phyloP scores from a whole-genome alignment of 2,113 vertebrate species.

The Candoia aspera region DNA sequence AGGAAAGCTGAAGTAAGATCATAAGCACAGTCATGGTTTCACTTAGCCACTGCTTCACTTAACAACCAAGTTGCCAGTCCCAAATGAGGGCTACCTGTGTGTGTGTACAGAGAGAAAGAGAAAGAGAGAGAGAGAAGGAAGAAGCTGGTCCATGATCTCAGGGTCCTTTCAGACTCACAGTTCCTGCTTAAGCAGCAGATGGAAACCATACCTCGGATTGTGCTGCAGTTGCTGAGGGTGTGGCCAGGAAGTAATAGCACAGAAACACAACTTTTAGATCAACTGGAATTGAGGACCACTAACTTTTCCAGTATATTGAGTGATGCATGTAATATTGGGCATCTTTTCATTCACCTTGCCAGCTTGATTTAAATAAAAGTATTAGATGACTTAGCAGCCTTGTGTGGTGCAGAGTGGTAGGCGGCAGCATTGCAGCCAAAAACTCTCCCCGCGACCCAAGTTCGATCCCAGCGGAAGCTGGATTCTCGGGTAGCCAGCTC shows the following conservation, averaged over 20 bases:
- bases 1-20: not conserved
- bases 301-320: not conserved
- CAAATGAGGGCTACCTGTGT: not conserved
- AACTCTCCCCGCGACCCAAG: too few relatives aligned
- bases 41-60: not conserved
- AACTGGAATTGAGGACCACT: not conserved
- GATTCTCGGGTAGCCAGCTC: too few relatives aligned
- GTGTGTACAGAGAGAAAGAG: too few relatives aligned
- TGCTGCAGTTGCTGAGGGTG: not conserved
- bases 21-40: not conserved
- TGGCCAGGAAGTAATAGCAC: not conserved
- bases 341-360: not conserved
- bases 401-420: too few relatives aligned
- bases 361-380: not conserved
- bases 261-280: not conserved
- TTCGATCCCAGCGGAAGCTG: too few relatives aligned
- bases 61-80: not conserved
- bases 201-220: not conserved
- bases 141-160: not conserved
- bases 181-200: not conserved
- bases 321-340: not conserved
- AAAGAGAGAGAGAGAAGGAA: too few relatives aligned
- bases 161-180: not conserved
- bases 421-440: too few relatives aligned
- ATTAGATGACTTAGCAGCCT: not conserved